Evolutionary conservation across 2,888 invertebrate genomes (phyloP).

Genomic region (Clanis bilineata): DNA sequence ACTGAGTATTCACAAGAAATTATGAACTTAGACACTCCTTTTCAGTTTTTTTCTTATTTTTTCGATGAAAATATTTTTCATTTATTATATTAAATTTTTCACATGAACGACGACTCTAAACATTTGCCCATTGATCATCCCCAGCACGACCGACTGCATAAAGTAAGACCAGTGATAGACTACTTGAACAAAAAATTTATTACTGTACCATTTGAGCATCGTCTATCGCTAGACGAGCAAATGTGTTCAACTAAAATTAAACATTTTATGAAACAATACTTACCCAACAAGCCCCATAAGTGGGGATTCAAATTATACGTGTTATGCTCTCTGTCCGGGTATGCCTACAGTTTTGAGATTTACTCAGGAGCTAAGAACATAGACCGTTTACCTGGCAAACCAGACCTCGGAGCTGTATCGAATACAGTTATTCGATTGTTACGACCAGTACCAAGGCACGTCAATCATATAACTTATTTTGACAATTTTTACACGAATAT

Average conservation of each 20-base stretch:
- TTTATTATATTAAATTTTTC: conserved; percentile 34
- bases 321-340: conserved; percentile 31
- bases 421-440: conserved; percentile 24
- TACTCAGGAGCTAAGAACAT: conserved; percentile 31
- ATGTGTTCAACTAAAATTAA: conserved; percentile 27
- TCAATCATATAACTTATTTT: conserved; percentile 30
- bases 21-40: conserved; percentile 38
- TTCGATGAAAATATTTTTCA: conserved; percentile 25
- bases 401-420: conserved; percentile 17
- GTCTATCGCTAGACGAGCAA: conserved; percentile 26
- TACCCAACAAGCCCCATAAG: conserved; percentile 23
- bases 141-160: conserved; percentile 36
- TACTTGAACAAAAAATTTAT: conserved; percentile 27
- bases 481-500: conserved; percentile 43
- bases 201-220: conserved; percentile 23
- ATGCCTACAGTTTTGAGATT: conserved; percentile 36
- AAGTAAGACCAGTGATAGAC: conserved; percentile 39
- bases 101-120: conserved; percentile 41
- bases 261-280: conserved; percentile 20
- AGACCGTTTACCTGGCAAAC: conserved; percentile 30
- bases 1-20: conserved; percentile 36
- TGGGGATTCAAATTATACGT: conserved; percentile 25
- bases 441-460: conserved; percentile 21
- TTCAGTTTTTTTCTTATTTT: conserved; percentile 42
- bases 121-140: conserved; percentile 35